These are phyloP conservation scores for Solea solea DNA, from an alignment of 2,113 vertebrate species.

Conservation along the genomic window DNA sequence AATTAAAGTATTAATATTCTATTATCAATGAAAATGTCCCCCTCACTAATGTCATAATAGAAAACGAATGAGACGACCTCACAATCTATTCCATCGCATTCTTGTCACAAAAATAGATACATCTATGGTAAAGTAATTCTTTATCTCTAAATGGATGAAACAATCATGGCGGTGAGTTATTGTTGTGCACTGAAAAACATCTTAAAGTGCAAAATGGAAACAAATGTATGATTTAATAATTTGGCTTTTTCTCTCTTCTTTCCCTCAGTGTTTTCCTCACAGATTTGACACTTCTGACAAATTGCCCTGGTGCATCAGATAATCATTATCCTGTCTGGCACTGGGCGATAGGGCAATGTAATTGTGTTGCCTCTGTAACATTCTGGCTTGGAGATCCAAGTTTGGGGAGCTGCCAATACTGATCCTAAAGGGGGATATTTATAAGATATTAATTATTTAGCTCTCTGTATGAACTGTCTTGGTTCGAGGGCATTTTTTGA, in stretches of 20 bases:
- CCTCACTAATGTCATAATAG: conserved; percentile 2
- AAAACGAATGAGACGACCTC: conserved; percentile 29
- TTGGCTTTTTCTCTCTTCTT: conserved; percentile 1
- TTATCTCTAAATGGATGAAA: conserved; percentile 36
- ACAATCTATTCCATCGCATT: conserved; percentile 31
- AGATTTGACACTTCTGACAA: conserved; percentile 53
- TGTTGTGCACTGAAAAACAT: conserved; percentile 62
- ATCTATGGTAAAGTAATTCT: conserved; percentile 49
- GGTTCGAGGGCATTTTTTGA: conserved; percentile 4
- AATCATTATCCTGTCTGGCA: conserved; percentile 38
- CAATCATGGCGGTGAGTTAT: conserved; percentile 70
- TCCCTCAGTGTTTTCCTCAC: conserved; percentile 9
- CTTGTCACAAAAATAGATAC: conserved; percentile 67
- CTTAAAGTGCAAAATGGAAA: conserved; percentile 77
- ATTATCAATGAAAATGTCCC: conserved; percentile 42
- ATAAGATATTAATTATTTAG: conserved; percentile 25
- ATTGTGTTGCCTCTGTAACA: conserved; percentile 32
- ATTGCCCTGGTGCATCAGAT: conserved; percentile 47
- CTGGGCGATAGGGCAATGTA: conserved; percentile 15
- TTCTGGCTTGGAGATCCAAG: conserved; percentile 33
- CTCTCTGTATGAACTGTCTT: neutral
- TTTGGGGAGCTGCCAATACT: conserved; percentile 38
- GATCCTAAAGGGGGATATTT: conserved; percentile 7
- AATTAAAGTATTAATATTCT: conserved; percentile 58
- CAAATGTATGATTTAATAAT: conserved; percentile 42